phyloP scores from a whole-genome alignment of 2,888 invertebrate species.

The Drosophila pegasa region DNA sequence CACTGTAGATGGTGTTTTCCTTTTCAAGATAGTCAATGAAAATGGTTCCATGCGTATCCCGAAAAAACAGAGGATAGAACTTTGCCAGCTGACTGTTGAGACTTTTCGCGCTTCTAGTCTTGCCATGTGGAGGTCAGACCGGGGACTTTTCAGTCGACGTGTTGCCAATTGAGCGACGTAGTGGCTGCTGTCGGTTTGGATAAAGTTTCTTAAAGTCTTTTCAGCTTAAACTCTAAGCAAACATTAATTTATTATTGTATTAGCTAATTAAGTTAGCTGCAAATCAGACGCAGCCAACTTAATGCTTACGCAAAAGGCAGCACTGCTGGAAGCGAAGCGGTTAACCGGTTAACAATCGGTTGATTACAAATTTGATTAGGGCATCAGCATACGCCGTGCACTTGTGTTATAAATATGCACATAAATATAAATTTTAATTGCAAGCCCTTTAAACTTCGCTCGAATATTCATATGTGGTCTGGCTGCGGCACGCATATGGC shows the following conservation, averaged over 20 bases:
- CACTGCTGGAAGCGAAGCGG: neutral
- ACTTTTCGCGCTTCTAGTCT: too few relatives aligned
- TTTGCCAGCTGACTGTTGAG: too few relatives aligned
- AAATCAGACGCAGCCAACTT: slow-evolving; percentile 8
- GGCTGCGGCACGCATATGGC: neutral
- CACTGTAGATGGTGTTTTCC: too few relatives aligned
- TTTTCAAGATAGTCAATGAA: too few relatives aligned
- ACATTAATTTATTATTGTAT: neutral
- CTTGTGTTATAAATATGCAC: neutral
- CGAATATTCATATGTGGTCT: neutral
- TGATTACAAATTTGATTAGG: neutral
- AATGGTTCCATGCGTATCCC: too few relatives aligned
- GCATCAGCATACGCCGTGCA: neutral
- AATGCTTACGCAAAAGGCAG: neutral
- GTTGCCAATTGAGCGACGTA: slow-evolving; percentile 2
- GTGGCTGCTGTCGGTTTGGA: neutral
- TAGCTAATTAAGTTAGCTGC: neutral
- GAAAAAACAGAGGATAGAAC: too few relatives aligned
- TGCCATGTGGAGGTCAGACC: too few relatives aligned
- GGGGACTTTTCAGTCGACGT: too few relatives aligned
- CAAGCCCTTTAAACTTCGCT: neutral
- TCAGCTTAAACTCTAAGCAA: neutral
- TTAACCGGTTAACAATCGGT: slow-evolving; percentile 1
- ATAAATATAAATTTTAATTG: slow-evolving; percentile 1
- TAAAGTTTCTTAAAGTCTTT: neutral